phyloP scores from a whole-genome alignment of 2,888 invertebrate species.

The Drosophila paracracens region DNA sequence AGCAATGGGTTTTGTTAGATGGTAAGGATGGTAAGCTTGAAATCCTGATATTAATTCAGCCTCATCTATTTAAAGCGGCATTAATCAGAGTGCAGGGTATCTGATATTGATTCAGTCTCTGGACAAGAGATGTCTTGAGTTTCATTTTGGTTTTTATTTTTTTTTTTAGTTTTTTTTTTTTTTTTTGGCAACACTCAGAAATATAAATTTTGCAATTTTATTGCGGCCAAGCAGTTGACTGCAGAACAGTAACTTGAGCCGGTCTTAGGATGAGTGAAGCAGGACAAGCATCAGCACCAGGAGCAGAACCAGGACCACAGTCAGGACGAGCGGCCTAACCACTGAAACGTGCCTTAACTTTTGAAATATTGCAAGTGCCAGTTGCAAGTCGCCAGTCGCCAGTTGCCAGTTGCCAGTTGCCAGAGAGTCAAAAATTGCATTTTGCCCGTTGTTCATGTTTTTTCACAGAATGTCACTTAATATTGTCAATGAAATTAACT shows the following conservation, averaged over 20 bases:
- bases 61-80: not conserved
- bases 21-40: not conserved
- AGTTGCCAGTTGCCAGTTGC: too few relatives aligned
- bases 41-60: not conserved
- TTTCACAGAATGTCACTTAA: not conserved
- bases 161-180: constrained; percentile 5
- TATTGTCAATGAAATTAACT: not conserved
- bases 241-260: constrained; percentile 46
- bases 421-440: constrained; percentile 1
- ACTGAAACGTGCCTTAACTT: constrained; percentile 79
- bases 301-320: not conserved
- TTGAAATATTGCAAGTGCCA: constrained; percentile 69
- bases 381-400: constrained; percentile 33
- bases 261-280: constrained; percentile 21
- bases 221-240: constrained; percentile 66
- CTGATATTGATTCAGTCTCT: not conserved
- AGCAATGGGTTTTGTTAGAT: not conserved
- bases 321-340: constrained; percentile 53
- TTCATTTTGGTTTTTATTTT: not conserved
- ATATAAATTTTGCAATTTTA: constrained; percentile 71
- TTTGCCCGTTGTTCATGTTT: not conserved
- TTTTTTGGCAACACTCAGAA: constrained; percentile 59
- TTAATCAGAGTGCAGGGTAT: constrained; percentile 10
- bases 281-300: constrained; percentile 4
- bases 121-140: not conserved